Evolutionary conservation across 2,888 invertebrate species (phyloP).

Genomic region (Melanostoma mellinum): DNA sequence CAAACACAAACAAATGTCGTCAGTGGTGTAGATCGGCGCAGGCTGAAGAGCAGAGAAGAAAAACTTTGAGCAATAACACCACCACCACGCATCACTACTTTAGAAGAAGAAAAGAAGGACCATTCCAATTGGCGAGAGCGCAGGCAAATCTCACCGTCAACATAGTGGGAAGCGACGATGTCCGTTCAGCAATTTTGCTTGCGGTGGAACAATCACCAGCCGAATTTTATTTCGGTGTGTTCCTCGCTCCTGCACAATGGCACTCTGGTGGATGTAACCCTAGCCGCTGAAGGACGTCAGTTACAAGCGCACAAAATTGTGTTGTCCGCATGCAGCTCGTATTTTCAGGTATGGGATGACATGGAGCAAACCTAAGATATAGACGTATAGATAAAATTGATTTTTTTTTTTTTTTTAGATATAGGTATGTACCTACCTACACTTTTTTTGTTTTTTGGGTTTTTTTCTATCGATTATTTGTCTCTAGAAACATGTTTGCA

Average conservation of each 20-base stretch:
- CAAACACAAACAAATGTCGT: conserved; percentile 52
- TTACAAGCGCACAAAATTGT: conserved; percentile 95
- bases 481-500: neutral
- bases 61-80: neutral
- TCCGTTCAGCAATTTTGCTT: conserved; percentile 90
- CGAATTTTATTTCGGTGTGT: conserved; percentile 95
- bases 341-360: conserved; percentile 88
- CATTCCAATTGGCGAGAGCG: conserved; percentile 33
- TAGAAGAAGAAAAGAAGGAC: conserved; percentile 22
- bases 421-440: neutral
- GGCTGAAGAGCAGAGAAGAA: conserved; percentile 27
- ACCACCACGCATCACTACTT: conserved; percentile 26
- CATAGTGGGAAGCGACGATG: conserved; percentile 81
- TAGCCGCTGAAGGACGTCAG: conserved; percentile 95
- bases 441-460: conserved; percentile 3
- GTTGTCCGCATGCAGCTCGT: conserved; percentile 95
- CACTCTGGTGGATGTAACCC: conserved; percentile 93
- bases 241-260: conserved; percentile 91
- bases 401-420: conserved; percentile 2
- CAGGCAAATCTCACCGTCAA: conserved; percentile 10
- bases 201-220: conserved; percentile 96
- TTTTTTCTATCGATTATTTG: conserved; percentile 9
- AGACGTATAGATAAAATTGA: conserved; percentile 36
- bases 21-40: conserved; percentile 52
- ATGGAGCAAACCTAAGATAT: neutral